Base-by-base conservation (phyloP, 2,797 vertebrate species). In the Gouania willdenowi region DNA sequence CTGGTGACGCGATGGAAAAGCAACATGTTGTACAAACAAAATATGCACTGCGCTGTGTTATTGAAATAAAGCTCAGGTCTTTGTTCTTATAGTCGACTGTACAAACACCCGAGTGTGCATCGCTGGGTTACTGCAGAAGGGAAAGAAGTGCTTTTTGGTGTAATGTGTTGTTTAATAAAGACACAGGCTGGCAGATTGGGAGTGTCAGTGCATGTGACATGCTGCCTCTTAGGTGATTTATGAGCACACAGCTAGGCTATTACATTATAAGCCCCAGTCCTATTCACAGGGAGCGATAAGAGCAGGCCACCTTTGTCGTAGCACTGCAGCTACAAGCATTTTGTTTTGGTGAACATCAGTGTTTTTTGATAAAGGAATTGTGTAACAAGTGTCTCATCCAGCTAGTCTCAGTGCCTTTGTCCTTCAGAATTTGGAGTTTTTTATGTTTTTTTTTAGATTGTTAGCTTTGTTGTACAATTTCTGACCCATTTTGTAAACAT, bases 221-320 rank as follows among this genome's bases (percentile, higher is more conserved):
- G 10, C 70, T 57, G 71, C 55, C 64, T 81, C 62, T 77, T 55
- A 43, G 66, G 76, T 89, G 88, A 89, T 89, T 88, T 86, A 87
- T 77, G 77, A 76, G 62, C 27, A 5, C 4, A 13, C 68, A 49
- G 61, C 41, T 12, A 57, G 57, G 62, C 76, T 71, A 72, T 88
- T 83, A 81, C 70, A 81, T 85, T 75, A 77, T 12, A 13, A 76
- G 72, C 63, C 74, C 55, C 56, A 13, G 58, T 58, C 53, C 60
- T 35, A 34, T 51, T 70, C 62, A 38, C 53, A 12, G 48, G 33
- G 56, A 60, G 42, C 22, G 72, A 82, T 74, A 73, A 76, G 61
- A 62, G 59, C 59, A 41, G 69, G 73, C 62, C 55, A 54, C 65
- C 48, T 45, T 56, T 28, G 34, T 29, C 12, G 42, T 53, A 57